These are phyloP conservation scores for Rhinichthys osculus DNA, from an alignment of 2,797 vertebrate species.

Conservation along the genomic window DNA sequence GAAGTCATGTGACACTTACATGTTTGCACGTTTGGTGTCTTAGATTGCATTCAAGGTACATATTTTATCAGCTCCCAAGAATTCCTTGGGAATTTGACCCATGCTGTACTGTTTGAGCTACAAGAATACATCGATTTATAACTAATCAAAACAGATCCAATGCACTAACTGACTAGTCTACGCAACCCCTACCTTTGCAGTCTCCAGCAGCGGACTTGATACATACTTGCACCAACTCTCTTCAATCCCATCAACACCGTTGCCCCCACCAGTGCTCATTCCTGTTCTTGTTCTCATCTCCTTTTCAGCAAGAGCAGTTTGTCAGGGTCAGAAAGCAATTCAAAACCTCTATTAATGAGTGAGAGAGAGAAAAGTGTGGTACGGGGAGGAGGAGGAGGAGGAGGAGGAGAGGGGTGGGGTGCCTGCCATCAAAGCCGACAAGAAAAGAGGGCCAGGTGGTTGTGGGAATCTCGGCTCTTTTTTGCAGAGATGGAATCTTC, in stretches of 20 bases:
- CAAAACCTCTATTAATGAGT: slow-evolving; percentile 87
- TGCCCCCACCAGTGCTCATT: slow-evolving; percentile 58
- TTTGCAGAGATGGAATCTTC: slow-evolving; percentile 67
- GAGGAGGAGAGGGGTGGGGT: slow-evolving; percentile 73
- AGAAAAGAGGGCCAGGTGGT: slow-evolving; percentile 84
- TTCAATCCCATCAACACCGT: slow-evolving; percentile 50
- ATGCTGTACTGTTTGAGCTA: not conserved
- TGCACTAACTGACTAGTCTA: not conserved
- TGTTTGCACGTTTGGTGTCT: not conserved
- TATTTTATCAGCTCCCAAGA: too few relatives aligned
- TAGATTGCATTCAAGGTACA: not conserved
- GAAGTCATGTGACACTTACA: not conserved
- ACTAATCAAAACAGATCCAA: not conserved
- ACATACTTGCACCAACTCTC: slow-evolving; percentile 31
- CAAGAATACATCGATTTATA: not conserved
- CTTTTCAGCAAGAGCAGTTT: slow-evolving; percentile 83
- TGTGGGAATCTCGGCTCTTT: slow-evolving; percentile 73
- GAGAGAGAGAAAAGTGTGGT: slow-evolving; percentile 67
- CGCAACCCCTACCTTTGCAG: not conserved
- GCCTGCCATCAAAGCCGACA: slow-evolving; percentile 84
- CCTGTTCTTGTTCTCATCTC: slow-evolving; percentile 67
- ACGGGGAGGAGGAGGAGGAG: slow-evolving; percentile 58
- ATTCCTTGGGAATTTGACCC: not conserved
- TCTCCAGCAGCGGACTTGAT: slow-evolving; percentile 15
- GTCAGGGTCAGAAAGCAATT: slow-evolving; percentile 85